These are phyloP conservation scores for Muscina levida DNA, from an alignment of 2,888 invertebrate species.

Conservation along the genomic window DNA sequence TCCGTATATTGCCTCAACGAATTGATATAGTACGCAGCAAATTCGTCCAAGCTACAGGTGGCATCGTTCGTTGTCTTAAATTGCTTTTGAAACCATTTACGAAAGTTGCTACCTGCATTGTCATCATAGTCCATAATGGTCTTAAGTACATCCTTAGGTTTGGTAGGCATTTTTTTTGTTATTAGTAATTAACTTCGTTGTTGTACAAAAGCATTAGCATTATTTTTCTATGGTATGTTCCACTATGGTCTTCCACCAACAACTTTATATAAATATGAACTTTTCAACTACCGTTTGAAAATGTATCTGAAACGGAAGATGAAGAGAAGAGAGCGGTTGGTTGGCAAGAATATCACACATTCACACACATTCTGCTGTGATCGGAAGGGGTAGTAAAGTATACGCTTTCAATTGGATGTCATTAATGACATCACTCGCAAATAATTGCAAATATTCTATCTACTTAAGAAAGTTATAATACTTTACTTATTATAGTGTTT, in stretches of 20 bases:
- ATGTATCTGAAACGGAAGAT: conserved; percentile 64
- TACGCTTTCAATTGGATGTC: conserved; percentile 16
- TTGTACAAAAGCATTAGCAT: not conserved
- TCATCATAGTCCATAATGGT: conserved; percentile 39
- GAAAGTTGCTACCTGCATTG: conserved; percentile 59
- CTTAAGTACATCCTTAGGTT: conserved; percentile 58
- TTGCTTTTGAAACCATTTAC: conserved; percentile 68
- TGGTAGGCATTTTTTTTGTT: conserved; percentile 84
- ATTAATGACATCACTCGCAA: conserved; percentile 35
- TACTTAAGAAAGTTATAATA: conserved; percentile 27
- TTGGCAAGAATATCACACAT: conserved; percentile 45
- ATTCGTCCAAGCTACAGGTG: conserved; percentile 79
- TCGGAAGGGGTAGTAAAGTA: not conserved
- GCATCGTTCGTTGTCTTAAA: conserved; percentile 57
- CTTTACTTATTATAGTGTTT: not conserved
- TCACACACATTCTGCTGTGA: conserved; percentile 8
- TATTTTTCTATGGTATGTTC: conserved; percentile 22
- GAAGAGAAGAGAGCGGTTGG: conserved; percentile 63
- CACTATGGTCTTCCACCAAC: not conserved
- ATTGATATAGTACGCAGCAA: conserved; percentile 82
- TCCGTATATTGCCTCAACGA: conserved; percentile 82
- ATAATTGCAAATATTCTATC: conserved; percentile 9
- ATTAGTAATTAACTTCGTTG: too few relatives aligned
- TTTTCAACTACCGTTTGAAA: conserved; percentile 60
- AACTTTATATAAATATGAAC: too few relatives aligned